Conservation (phyloP, 2,113 vertebrate species). For the Tenebrosternarchus preto region DNA sequence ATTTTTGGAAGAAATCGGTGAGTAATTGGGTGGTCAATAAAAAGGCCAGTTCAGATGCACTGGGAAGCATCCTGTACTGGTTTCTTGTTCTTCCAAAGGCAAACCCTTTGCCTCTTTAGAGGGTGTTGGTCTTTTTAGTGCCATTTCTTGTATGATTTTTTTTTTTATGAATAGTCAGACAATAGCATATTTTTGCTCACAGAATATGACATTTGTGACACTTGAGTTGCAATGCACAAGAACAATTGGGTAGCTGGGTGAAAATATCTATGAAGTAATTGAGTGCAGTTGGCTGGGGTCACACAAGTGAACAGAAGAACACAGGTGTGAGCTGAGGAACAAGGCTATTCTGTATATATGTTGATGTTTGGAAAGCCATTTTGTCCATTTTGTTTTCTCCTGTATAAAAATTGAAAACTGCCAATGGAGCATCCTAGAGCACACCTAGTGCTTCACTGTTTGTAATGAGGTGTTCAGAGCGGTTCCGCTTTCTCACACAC, state of each 20-base stretch:
- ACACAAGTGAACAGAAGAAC: background rate
- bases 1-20: background rate
- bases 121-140: slow-evolving; percentile 13
- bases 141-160: slow-evolving; percentile 45
- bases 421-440: slow-evolving; percentile 43
- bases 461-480: slow-evolving; percentile 27
- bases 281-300: slow-evolving; percentile 9
- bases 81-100: slow-evolving; percentile 20
- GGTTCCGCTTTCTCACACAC: slow-evolving; percentile 10
- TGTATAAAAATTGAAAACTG: slow-evolving; percentile 36
- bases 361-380: slow-evolving; percentile 32
- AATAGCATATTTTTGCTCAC: slow-evolving; percentile 59
- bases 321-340: background rate
- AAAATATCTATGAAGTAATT: slow-evolving; percentile 18
- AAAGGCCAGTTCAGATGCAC: slow-evolving; percentile 5
- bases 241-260: background rate
- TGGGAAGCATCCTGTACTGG: slow-evolving; percentile 27
- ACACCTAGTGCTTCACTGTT: slow-evolving; percentile 29
- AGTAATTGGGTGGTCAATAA: slow-evolving; percentile 3
- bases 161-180: slow-evolving; percentile 41
- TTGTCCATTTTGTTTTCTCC: slow-evolving; percentile 45
- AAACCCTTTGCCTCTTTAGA: slow-evolving; percentile 13
- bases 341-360: slow-evolving; percentile 51
- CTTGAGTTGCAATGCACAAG: slow-evolving; percentile 48
- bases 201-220: slow-evolving; percentile 55